Evolutionary conservation across 2,797 vertebrate species (phyloP), one percentile per base, ranked within the genome.

Genomic region (Tolypeutes matacus): DNA sequence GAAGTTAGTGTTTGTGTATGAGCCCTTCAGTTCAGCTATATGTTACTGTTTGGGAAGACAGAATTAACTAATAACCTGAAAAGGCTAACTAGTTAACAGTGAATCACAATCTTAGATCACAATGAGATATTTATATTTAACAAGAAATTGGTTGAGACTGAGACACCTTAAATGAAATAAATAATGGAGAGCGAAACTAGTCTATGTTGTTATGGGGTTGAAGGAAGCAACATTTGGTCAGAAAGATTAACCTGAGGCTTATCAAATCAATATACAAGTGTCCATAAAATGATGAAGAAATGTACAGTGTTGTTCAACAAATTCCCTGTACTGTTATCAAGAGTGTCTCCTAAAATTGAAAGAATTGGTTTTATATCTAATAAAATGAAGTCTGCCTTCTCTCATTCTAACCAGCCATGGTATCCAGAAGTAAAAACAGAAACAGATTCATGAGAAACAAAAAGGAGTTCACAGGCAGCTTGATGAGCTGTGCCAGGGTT

Each of bases 381-480:
- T 29, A 90, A 76, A 80, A 65, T 1, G 3, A 91, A 39, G 9
- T 31, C 3, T 91, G 6, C 3, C 9, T n/a, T 85, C 18, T 73
- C n/a, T 89, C 27, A 36, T 67, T 85, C 27, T 51, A 87, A 53
- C 17, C 1, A 76, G 23, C n/a, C 29, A n/a, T 25, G 2, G 7
- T n/a, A 58, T 65, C 7, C 34, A 95, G n/a, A 39, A 80, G 34
- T 77, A 75, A 92, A 95, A 46, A 72, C 29, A 70, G 72, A 73
- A 76, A 25, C 5, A 72, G 36, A 85, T 83, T 58, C 60, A 36
- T 46, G 34, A 73, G n/a, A 51, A 77, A 64, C 4, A 34, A 75
- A 86, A 36, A 80, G 36, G 25, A 53, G 21, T 13, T 82, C 51
- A 64, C 1, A 36, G 58, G 17, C 25, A 92, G 27, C 36, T 3